Conservation (phyloP, 2,797 vertebrate genomes). For the Silurus aristotelis region DNA sequence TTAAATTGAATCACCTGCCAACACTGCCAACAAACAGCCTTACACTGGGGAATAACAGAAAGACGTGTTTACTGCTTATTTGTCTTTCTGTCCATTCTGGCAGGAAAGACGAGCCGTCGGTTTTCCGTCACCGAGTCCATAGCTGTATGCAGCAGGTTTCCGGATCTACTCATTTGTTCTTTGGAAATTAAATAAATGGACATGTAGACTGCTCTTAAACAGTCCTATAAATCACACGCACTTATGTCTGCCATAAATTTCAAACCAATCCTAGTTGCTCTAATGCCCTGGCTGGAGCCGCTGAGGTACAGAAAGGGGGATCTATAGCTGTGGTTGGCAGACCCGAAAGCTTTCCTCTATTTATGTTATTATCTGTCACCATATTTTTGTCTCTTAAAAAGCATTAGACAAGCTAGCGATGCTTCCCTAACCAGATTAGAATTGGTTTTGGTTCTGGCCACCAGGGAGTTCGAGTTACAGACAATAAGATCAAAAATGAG, state of each 20-base stretch:
- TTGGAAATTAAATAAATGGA: conserved; percentile 77
- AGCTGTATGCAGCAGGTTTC: conserved; percentile 52
- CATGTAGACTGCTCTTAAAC: conserved; percentile 78
- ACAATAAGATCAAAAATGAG: conserved; percentile 84
- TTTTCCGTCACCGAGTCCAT: conserved; percentile 11
- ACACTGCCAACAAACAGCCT: conserved; percentile 8
- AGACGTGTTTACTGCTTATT: conserved; percentile 5
- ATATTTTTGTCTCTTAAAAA: conserved; percentile 82
- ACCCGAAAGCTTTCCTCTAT: conserved; percentile 62
- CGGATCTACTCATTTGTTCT: conserved; percentile 60
- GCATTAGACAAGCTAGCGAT: conserved; percentile 78
- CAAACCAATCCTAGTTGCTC: conserved; percentile 66
- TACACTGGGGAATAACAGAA: conserved; percentile 1
- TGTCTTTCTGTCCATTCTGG: conserved; percentile 12
- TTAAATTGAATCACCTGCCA: not conserved
- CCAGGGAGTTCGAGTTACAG: conserved; percentile 82
- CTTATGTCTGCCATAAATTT: conserved; percentile 84
- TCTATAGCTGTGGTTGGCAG: conserved; percentile 54
- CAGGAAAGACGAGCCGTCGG: conserved; percentile 5
- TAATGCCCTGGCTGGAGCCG: conserved; percentile 64
- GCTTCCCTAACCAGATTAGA: conserved; percentile 79
- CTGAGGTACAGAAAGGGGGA: conserved; percentile 35
- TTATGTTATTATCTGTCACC: conserved; percentile 70
- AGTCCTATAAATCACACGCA: conserved; percentile 84
- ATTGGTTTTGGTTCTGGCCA: conserved; percentile 78